Conservation (phyloP, 2,797 vertebrate genomes). For the Pseudochaenichthys georgianus region DNA sequence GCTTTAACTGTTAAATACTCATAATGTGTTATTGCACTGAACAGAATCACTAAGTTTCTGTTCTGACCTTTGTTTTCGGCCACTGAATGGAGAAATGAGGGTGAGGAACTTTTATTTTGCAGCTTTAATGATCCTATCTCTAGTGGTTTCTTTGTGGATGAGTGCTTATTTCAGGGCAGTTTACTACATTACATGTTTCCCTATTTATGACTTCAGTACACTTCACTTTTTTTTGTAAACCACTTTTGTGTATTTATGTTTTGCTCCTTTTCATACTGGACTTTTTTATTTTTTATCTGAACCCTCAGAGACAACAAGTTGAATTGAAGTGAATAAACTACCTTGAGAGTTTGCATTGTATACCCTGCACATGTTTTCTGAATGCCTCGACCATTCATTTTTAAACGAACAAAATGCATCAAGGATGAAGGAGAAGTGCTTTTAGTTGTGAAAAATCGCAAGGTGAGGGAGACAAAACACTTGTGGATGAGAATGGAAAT, state of each 20-base stretch:
- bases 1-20: slow-evolving; percentile 15
- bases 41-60: neutral
- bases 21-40: slow-evolving; percentile 24
- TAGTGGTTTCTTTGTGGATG: slow-evolving; percentile 3
- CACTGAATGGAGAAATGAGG: slow-evolving; percentile 6
- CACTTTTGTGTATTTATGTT: slow-evolving; percentile 32
- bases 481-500: slow-evolving; percentile 82
- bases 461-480: slow-evolving; percentile 78
- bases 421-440: slow-evolving; percentile 66
- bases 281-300: slow-evolving; percentile 10
- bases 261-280: neutral
- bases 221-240: slow-evolving; percentile 13
- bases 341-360: slow-evolving; percentile 46
- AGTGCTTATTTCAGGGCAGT: slow-evolving; percentile 13
- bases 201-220: slow-evolving; percentile 22
- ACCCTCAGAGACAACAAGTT: slow-evolving; percentile 43
- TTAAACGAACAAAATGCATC: slow-evolving; percentile 53
- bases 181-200: slow-evolving; percentile 18
- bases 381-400: slow-evolving; percentile 49
- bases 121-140: slow-evolving; percentile 31
- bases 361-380: slow-evolving; percentile 11
- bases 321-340: slow-evolving; percentile 39
- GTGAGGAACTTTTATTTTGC: slow-evolving; percentile 23
- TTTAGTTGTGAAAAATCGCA: slow-evolving; percentile 72
- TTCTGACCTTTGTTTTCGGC: slow-evolving; percentile 9